phyloP scores from a whole-genome alignment of 92 coral and sea anemone genomes.

The Virgularia gustaviana region DNA sequence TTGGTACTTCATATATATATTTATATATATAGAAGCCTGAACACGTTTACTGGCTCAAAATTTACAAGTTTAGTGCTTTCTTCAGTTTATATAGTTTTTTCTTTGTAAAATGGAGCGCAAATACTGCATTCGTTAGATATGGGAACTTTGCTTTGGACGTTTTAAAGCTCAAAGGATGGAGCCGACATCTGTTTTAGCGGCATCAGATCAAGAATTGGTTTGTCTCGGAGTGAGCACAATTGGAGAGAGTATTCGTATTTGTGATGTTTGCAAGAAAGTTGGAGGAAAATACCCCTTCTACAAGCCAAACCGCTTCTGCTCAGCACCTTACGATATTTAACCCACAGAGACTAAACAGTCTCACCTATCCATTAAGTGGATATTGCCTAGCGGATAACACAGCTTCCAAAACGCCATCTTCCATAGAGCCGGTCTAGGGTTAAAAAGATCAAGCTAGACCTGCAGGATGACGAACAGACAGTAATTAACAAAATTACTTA shows the following conservation, averaged over 20 bases:
- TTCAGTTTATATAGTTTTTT: neutral
- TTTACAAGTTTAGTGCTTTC: neutral
- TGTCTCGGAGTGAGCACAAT: too few relatives aligned
- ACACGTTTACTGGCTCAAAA: neutral
- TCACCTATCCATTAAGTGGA: too few relatives aligned
- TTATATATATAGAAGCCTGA: too few relatives aligned
- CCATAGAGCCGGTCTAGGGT: slow-evolving; percentile 42
- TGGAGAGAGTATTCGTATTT: too few relatives aligned
- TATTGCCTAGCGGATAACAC: slow-evolving; percentile 26
- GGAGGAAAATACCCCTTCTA: too few relatives aligned
- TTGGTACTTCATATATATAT: too few relatives aligned
- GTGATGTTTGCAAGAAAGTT: too few relatives aligned
- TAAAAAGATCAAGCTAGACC: slow-evolving; percentile 43
- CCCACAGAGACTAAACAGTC: too few relatives aligned
- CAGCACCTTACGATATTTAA: too few relatives aligned
- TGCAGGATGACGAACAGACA: slow-evolving; percentile 49
- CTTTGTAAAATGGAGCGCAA: too few relatives aligned
- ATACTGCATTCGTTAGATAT: neutral
- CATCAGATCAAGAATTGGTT: neutral
- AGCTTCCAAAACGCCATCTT: slow-evolving; percentile 39
- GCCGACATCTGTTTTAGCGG: neutral
- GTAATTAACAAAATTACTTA: slow-evolving; percentile 35
- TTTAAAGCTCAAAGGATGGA: neutral
- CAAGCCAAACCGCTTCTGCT: too few relatives aligned
- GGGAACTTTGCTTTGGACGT: neutral